Evolutionary conservation across 2,888 invertebrate genomes (phyloP), one percentile per base, ranked within the genome.

Genomic region (Diloba caeruleocephala): DNA sequence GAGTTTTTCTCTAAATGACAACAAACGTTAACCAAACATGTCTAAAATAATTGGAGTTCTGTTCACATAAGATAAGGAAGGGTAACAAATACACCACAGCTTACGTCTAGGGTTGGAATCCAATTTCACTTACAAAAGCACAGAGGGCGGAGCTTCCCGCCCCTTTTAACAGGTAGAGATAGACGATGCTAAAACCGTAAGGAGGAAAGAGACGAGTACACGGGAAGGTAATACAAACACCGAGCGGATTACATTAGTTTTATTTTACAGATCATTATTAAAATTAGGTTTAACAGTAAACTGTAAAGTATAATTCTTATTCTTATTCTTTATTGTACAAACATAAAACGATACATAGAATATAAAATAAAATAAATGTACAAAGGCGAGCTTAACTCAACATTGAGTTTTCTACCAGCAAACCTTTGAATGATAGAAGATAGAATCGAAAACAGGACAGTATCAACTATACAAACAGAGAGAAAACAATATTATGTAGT

Each of bases 81-180:
- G 19, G n/a, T 15, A 17, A 26, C 36, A 45, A 51, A 61, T 29
- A 44, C 15, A n/a, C 28, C 6, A 29, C 1, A 28, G 8, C 28
- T 19, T 8, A 17, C 9, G 1, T 21, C 5, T 21, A 33, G 60
- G 67, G 48, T 42, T 57, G 31, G 36, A 52, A 62, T 68, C 19
- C 42, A 41, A 57, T 63, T 53, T 21, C 23, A 13, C 10, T 26
- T 19, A 7, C 12, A 12, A 17, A 21, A 14, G 29, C 21, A 0
- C 0, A 1, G 17, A 13, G 19, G 69, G 69, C 49, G 65, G 44
- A 15, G 17, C 28, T 13, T n/a, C 15, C 32, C 66, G 65, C 70
- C 66, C 59, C 32, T 43, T 39, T 17, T 0, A 9, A 21, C 4
- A 39, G 28, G 45, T 9, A 42, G 43, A 37, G 57, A 46, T 0